These are phyloP conservation scores for Dromococcyx pavoninus DNA, from an alignment of 2,797 vertebrate species.

Conservation along the genomic window DNA sequence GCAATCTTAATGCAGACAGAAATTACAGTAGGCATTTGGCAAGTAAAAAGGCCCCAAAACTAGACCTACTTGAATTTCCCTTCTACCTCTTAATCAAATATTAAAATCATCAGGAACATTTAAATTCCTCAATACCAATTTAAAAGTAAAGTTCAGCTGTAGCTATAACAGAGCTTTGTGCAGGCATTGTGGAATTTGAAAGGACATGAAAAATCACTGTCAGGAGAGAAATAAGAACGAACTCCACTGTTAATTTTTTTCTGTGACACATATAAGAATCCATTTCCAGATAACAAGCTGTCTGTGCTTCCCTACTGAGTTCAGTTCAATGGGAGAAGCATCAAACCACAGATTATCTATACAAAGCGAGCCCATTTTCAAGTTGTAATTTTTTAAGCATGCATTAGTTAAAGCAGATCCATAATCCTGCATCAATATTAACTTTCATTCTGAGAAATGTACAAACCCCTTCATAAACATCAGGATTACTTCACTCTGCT, in stretches of 20 bases:
- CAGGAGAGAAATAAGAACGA: neutral
- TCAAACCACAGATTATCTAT: constrained; percentile 38
- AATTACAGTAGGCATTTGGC: neutral
- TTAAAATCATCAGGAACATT: neutral
- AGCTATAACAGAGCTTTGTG: neutral
- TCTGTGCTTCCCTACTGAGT: constrained; percentile 24
- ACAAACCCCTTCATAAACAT: neutral
- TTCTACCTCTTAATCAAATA: neutral
- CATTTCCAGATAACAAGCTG: constrained; percentile 51
- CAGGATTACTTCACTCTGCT: constrained; percentile 15
- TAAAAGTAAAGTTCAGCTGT: neutral
- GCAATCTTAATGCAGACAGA: neutral
- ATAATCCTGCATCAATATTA: constrained; percentile 30
- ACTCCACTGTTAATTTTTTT: constrained; percentile 4
- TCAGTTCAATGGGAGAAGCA: constrained; percentile 36
- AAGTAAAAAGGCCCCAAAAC: neutral
- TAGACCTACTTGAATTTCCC: neutral
- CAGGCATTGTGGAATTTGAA: neutral
- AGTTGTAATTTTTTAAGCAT: constrained; percentile 45
- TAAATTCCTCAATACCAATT: neutral
- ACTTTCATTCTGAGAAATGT: neutral
- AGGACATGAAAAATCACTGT: neutral
- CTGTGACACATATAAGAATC: neutral
- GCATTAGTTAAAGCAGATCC: constrained; percentile 38
- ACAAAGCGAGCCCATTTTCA: constrained; percentile 15